A percentile compares a stretch with the other conserved stretches of the same genome.
These are phyloP conservation scores for Abrostola tripartita DNA, from an alignment of 2,888 invertebrate genomes.

Conservation along the genomic window DNA sequence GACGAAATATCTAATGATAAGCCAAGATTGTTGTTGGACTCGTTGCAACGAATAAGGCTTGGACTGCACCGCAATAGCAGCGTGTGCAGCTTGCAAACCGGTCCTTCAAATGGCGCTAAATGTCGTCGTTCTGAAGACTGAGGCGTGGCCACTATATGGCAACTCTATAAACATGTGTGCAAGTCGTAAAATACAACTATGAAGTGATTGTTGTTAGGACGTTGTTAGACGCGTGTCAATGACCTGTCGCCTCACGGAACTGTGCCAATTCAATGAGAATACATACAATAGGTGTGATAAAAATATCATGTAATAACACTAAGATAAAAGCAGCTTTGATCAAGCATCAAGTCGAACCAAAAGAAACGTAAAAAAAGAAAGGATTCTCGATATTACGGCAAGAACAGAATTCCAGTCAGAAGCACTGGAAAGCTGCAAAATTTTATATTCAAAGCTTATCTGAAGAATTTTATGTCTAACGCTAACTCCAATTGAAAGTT, in stretches of 20 bases:
- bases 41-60: too few relatives aligned
- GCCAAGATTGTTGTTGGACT: too few relatives aligned
- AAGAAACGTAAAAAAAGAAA: too few relatives aligned
- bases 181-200: constrained; percentile 1
- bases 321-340: neutral
- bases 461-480: too few relatives aligned
- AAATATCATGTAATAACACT: neutral
- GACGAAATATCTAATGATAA: too few relatives aligned
- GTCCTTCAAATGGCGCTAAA: neutral
- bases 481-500: too few relatives aligned
- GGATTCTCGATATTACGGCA: too few relatives aligned
- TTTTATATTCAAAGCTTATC: too few relatives aligned
- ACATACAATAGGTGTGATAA: neutral
- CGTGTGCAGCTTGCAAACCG: neutral
- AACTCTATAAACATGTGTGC: neutral
- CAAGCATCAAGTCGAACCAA: too few relatives aligned
- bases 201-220: constrained; percentile 2
- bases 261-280: constrained; percentile 15
- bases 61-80: too few relatives aligned
- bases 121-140: neutral
- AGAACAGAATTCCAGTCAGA: too few relatives aligned
- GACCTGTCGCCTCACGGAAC: constrained; percentile 23
- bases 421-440: too few relatives aligned
- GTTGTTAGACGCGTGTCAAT: constrained; percentile 17
- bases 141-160: neutral